A percentile compares a stretch with the other conserved stretches of the same genome.
These are phyloP conservation scores for Pseudomyrmex concolor DNA, from an alignment of 1,140 invertebrate genomes.

Conservation along the genomic window DNA sequence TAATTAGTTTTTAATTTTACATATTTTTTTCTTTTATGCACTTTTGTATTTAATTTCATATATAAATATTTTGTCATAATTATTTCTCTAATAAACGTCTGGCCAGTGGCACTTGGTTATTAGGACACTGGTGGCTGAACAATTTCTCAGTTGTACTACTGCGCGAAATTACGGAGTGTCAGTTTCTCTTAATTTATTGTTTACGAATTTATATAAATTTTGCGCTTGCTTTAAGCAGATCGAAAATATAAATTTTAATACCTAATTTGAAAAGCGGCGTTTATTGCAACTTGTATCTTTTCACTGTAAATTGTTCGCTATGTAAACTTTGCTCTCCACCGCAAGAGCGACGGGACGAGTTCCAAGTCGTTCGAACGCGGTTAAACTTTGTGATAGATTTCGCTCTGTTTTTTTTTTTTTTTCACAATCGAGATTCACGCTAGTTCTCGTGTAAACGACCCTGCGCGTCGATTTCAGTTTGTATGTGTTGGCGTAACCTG, in stretches of 20 bases:
- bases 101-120: too few species aligned
- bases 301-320: constrained; percentile 14
- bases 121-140: not conserved
- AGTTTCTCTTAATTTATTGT: not conserved
- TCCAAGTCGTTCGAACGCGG: constrained; percentile 52
- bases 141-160: not conserved
- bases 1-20: too few species aligned
- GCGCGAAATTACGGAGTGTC: too few species aligned
- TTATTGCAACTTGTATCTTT: constrained; percentile 12
- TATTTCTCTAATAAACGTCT: too few species aligned
- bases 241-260: constrained; percentile 16
- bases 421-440: not conserved
- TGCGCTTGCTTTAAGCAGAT: not conserved
- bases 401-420: not conserved
- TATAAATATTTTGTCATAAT: too few species aligned
- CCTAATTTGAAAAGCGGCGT: not conserved
- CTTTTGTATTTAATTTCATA: too few species aligned
- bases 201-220: not conserved
- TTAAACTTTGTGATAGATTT: constrained; percentile 29
- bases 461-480: constrained; percentile 14
- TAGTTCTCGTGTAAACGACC: constrained; percentile 36
- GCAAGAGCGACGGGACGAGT: constrained; percentile 37
- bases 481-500: not conserved
- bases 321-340: not conserved
- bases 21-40: too few species aligned